Evolutionary conservation across 2,888 invertebrate species (phyloP).

Genomic region (Apodemia zela): DNA sequence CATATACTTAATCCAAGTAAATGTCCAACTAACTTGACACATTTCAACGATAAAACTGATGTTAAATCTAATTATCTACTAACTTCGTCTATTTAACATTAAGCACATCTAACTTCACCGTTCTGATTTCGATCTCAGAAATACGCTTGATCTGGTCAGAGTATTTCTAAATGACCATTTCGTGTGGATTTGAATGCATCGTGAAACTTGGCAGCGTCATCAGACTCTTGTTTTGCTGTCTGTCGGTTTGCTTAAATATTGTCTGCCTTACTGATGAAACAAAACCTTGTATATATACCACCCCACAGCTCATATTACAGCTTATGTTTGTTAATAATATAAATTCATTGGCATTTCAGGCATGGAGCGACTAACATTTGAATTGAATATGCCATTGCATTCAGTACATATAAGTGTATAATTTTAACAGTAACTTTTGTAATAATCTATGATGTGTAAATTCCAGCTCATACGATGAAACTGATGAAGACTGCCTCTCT

Average conservation of each 20-base stretch:
- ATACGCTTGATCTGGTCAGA: constrained; percentile 8
- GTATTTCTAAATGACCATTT: not conserved
- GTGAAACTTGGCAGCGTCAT: constrained; percentile 7
- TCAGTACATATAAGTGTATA: constrained; percentile 60
- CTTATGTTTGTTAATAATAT: constrained; percentile 69
- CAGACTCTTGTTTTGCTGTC: constrained; percentile 21
- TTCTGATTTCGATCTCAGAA: constrained; percentile 6
- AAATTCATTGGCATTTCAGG: constrained; percentile 53
- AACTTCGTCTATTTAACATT: not conserved
- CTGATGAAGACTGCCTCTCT: constrained; percentile 84
- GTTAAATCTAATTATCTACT: not conserved
- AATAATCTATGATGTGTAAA: constrained; percentile 19
- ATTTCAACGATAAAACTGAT: constrained; percentile 3
- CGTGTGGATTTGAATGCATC: constrained; percentile 12
- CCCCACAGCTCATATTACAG: constrained; percentile 42
- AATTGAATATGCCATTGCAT: constrained; percentile 59
- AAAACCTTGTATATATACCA: constrained; percentile 52
- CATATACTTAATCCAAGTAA: too few species aligned
- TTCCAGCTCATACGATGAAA: constrained; percentile 86
- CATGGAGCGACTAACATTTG: constrained; percentile 72
- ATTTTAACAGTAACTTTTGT: constrained; percentile 17
- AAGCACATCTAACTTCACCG: constrained; percentile 8
- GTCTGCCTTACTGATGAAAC: constrained; percentile 79
- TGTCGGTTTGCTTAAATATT: constrained; percentile 38
- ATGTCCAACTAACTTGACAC: not conserved